Evolutionary conservation across 2,797 vertebrate species (phyloP), one percentile per base, ranked within the genome.

Genomic region (Hozukius guyotensis): DNA sequence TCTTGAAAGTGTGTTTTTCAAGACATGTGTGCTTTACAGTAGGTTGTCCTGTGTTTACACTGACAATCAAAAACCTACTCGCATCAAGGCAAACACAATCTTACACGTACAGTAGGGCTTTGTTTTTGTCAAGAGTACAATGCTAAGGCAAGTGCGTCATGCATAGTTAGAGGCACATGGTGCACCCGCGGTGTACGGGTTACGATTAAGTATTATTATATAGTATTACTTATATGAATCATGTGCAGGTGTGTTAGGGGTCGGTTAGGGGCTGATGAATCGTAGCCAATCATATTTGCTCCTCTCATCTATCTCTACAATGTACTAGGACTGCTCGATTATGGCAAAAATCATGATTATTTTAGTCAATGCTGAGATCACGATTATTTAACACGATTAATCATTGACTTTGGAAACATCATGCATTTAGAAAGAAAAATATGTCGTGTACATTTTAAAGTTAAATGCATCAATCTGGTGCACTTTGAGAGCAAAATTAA

Each of bases 1-100:
- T 68, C 3, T 63, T 52, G 4, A 14, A 64, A 55, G 18, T 72
- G 10, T 70, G 12, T 63, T 53, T 76, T 46, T 80, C 2, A 29
- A 71, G 57, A 3, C 4, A 8, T 61, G 8, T 57, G 6, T 29
- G 0, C 14, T 38, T 5, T 9, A 29, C 34, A 62, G 22, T 9
- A 16, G 11, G 20, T 6, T 52, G 5, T 16, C 34, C 8, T 20
- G 2, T 53, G 64, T 73, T 65, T 36, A 22, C 27, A 49, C 9
- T 49, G 24, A 29, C 24, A 25, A 61, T 60, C 1, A 16, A 29
- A 65, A 55, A n/a, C 13, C 18, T 25, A 11, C 22, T n/a, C 16
- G 13, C 74, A 34, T 27, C 20, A 38, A 5, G 12, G 55, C 25
- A 24, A 71, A 72, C 56, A 25, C 27, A n/a, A 6, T 31, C 24